These are phyloP conservation scores for Petaurus breviceps DNA, from an alignment of 2,113 vertebrate genomes.

Conservation along the genomic window DNA sequence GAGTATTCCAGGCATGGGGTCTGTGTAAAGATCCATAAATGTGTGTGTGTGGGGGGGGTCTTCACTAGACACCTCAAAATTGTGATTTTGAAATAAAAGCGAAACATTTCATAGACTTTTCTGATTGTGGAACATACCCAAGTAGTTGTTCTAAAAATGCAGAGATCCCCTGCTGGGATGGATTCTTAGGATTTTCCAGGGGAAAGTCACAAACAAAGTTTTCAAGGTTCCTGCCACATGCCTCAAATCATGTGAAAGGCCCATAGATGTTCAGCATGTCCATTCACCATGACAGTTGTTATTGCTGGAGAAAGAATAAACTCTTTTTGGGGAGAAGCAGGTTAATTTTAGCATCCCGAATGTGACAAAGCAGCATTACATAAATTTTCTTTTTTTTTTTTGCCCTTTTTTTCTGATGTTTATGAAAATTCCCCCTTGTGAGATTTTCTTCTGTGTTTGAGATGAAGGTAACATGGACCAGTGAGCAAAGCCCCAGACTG, in stretches of 20 bases:
- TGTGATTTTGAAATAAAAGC: slow-evolving; percentile 53
- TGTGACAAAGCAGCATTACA: background rate
- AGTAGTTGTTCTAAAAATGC: slow-evolving; percentile 20
- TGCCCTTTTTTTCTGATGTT: slow-evolving; percentile 29
- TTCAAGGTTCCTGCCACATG: background rate
- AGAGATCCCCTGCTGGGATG: background rate
- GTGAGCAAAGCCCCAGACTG: slow-evolving; percentile 5
- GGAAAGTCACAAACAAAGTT: background rate
- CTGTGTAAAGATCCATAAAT: slow-evolving; percentile 9
- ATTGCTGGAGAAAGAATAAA: slow-evolving; percentile 25
- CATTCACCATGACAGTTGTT: background rate
- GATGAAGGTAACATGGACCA: slow-evolving; percentile 27
- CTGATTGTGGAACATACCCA: slow-evolving; percentile 33
- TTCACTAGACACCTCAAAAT: slow-evolving; percentile 51
- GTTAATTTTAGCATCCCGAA: slow-evolving; percentile 15
- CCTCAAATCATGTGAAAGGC: background rate
- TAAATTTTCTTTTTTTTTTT: background rate
- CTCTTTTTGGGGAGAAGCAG: slow-evolving; percentile 31
- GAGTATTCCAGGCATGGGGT: background rate
- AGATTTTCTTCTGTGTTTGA: slow-evolving; percentile 52
- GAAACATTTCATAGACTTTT: slow-evolving; percentile 42
- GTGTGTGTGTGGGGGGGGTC: background rate
- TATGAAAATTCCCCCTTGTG: slow-evolving; percentile 33
- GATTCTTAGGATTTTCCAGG: background rate
- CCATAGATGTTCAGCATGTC: background rate